Conservation (phyloP, 2,888 invertebrate genomes). For the Agrotis clavis region DNA sequence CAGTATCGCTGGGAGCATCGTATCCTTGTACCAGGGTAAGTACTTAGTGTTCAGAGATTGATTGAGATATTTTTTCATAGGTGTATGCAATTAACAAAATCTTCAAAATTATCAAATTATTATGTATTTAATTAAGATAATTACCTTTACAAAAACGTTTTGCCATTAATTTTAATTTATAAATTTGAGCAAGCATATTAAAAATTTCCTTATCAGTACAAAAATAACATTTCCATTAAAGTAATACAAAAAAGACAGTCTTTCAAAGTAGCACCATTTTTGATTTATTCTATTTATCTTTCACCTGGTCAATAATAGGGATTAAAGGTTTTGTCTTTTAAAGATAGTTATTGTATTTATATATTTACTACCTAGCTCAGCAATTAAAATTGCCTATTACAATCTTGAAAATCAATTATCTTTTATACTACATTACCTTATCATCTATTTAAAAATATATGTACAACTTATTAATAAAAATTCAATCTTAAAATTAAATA, state of each 20-base stretch:
- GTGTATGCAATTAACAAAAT: not conserved
- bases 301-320: conserved; percentile 63
- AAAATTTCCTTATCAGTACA: not conserved
- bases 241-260: not conserved
- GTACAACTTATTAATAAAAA: conserved; percentile 69
- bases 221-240: conserved; percentile 1
- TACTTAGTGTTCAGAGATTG: conserved; percentile 64
- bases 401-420: not conserved
- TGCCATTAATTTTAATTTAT: conserved; percentile 16
- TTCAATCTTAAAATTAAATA: conserved; percentile 40
- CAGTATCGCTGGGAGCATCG: conserved; percentile 97
- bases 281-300: conserved; percentile 74
- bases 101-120: conserved; percentile 23
- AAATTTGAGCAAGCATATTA: conserved; percentile 26
- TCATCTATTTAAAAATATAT: conserved; percentile 65
- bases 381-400: conserved; percentile 1
- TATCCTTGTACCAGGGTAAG: conserved; percentile 96
- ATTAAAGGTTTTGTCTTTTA: not conserved
- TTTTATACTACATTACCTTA: conserved; percentile 38
- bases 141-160: conserved; percentile 29
- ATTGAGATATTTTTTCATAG: not conserved
- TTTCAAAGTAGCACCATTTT: conserved; percentile 80
- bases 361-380: conserved; percentile 6
- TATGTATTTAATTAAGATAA: conserved; percentile 44
- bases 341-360: conserved; percentile 11